Percentiles rank a stretch among this genome's conserved stretches.
phyloP scores from a whole-genome alignment of 1,140 invertebrate genomes.

The Anoplolepis gracilipes region DNA sequence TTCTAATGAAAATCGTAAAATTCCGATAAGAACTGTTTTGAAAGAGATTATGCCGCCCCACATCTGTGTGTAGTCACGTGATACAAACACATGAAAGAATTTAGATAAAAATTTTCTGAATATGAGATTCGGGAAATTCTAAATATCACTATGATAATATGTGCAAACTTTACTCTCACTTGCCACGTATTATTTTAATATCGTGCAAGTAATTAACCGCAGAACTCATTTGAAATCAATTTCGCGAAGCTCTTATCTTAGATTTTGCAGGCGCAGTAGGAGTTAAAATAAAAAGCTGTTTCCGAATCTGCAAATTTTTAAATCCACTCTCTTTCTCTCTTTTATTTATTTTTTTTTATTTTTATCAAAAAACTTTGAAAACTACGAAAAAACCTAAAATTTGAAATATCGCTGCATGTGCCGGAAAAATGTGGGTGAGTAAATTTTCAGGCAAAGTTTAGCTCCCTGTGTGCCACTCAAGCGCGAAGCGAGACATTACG shows the following conservation, averaged over 20 bases:
- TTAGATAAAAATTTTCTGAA: not conserved
- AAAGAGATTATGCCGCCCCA: not conserved
- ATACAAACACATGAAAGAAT: not conserved
- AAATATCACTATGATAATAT: not conserved
- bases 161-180: not conserved
- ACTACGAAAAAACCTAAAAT: conserved; percentile 4
- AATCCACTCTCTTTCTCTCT: no score
- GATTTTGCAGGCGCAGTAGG: not conserved
- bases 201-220: not conserved
- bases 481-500: conserved; percentile 47
- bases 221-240: not conserved
- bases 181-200: conserved; percentile 14
- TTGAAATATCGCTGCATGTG: not conserved
- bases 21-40: not conserved
- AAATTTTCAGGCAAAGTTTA: conserved; percentile 26
- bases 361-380: not conserved
- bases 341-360: no score
- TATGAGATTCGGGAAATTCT: not conserved
- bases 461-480: conserved; percentile 20
- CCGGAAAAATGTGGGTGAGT: not conserved
- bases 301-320: not conserved
- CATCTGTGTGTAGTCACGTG: not conserved
- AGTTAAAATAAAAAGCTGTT: not conserved
- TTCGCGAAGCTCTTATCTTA: not conserved
- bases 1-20: conserved; percentile 19